These are phyloP conservation scores for Lophochroa leadbeateri DNA, from an alignment of 2,113 vertebrate genomes.

Conservation along the genomic window DNA sequence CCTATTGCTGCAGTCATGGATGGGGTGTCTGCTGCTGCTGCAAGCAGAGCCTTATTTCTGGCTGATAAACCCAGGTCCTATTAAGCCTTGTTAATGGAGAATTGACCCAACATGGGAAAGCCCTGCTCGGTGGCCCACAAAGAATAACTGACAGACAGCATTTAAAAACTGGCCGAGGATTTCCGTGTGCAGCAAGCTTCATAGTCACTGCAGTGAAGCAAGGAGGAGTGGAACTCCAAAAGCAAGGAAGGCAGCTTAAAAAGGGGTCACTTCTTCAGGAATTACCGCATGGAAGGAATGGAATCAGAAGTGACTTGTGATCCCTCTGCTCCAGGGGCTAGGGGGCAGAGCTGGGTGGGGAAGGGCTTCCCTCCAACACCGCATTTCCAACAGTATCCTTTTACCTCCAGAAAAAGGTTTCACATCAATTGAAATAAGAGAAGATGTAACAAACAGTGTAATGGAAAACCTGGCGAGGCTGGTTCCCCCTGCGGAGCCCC, in stretches of 20 bases:
- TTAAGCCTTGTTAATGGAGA: background rate
- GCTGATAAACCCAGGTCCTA: background rate
- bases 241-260: background rate
- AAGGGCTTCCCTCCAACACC: slow-evolving; percentile 14
- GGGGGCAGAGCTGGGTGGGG: background rate
- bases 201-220: background rate
- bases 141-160: background rate
- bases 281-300: slow-evolving; percentile 23
- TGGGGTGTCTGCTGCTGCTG: background rate
- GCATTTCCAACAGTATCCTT: background rate
- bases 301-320: background rate
- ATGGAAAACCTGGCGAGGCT: slow-evolving; percentile 5
- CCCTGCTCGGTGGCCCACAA: background rate
- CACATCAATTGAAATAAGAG: slow-evolving; percentile 11
- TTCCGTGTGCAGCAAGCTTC: background rate
- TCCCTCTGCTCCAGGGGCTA: background rate
- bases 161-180: background rate
- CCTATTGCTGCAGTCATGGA: background rate
- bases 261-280: background rate
- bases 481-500: background rate
- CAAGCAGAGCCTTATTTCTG: background rate
- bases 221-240: background rate
- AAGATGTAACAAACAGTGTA: background rate
- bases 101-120: background rate
- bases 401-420: background rate